Base-by-base conservation (phyloP, 2,888 invertebrate species). In the Icerya purchasi region DNA sequence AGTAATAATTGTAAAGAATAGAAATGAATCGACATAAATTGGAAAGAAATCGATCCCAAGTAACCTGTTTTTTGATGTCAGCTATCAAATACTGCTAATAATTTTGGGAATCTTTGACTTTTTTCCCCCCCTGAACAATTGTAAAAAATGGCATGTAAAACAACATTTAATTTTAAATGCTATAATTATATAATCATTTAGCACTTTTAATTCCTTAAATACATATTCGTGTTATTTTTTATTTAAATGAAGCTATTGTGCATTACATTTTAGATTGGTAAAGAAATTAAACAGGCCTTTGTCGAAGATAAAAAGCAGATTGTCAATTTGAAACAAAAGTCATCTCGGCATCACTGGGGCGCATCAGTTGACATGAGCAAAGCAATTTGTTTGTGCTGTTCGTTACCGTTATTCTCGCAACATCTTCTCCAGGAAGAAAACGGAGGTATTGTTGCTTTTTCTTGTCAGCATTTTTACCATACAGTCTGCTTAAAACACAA, bases 391-490 rank as follows among this genome's bases (percentile, higher is more conserved):
- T 62, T 52, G 55, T 65, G 60, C 61, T 81, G 81, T 66, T 78
- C 78, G 56, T 68, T 81, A 66, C 77, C 77, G 61, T 70, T 81
- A 53, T 73, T 76, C 65, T 79, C 79, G 63, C 75, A 75, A 58
- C 75, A 79, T 56, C 67, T 81, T 53, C 73, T 81, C 24, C 54
- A 59, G 49, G 63, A 61, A 25, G 73, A 76, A 68, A 77, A 78
- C 69, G 79, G 77, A 66, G 80, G 80, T 18, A 68, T 81, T 2
- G 77, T 78, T 72, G 75, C 77, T 55, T 80, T 80, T 68, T 75
- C 75, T 59, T 81, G 81, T 67, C 78, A 79, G 54, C 80, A 81
- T 66, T 75, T 75, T 59, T 80, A 77, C 68, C 81, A 81, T 61
- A 61, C 62, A 10, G 62, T 65, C 2, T 65, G 65, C 54, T 56